These are phyloP conservation scores for Drosophila cardini DNA, from an alignment of 1,140 invertebrate genomes.

Conservation along the genomic window DNA sequence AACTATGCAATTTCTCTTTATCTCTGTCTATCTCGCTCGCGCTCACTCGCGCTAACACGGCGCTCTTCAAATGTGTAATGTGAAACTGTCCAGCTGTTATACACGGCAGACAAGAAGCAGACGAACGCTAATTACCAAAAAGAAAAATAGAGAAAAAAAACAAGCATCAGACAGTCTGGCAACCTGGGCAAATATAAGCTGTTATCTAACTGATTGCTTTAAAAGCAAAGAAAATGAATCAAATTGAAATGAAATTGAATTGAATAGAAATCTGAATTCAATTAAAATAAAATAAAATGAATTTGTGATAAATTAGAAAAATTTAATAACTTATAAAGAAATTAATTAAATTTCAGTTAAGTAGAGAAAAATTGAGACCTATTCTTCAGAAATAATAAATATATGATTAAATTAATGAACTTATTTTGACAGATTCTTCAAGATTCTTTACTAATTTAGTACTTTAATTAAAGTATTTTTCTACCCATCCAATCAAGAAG, in stretches of 20 bases:
- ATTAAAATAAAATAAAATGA: not conserved
- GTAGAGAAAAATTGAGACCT: too few relatives aligned
- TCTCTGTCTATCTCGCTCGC: conserved; percentile 7
- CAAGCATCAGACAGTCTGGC: conserved; percentile 19
- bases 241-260: not conserved
- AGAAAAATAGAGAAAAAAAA: not conserved
- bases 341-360: too few relatives aligned
- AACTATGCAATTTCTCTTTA: conserved; percentile 49
- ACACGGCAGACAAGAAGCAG: conserved; percentile 48
- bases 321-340: too few relatives aligned
- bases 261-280: not conserved
- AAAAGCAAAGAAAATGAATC: not conserved
- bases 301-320: not conserved
- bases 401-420: too few relatives aligned
- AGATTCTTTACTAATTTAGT: too few relatives aligned
- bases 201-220: not conserved
- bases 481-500: not conserved
- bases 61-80: conserved; percentile 49
- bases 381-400: too few relatives aligned
- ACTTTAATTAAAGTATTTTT: not conserved
- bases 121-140: conserved; percentile 62
- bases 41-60: not conserved
- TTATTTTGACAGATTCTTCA: too few relatives aligned
- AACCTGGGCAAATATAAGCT: conserved; percentile 11
- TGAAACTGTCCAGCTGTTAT: conserved; percentile 35